Percentiles rank a stretch among this genome's conserved stretches.
phyloP scores from a whole-genome alignment of 2,113 vertebrate species.

The Macroglossus sobrinus region DNA sequence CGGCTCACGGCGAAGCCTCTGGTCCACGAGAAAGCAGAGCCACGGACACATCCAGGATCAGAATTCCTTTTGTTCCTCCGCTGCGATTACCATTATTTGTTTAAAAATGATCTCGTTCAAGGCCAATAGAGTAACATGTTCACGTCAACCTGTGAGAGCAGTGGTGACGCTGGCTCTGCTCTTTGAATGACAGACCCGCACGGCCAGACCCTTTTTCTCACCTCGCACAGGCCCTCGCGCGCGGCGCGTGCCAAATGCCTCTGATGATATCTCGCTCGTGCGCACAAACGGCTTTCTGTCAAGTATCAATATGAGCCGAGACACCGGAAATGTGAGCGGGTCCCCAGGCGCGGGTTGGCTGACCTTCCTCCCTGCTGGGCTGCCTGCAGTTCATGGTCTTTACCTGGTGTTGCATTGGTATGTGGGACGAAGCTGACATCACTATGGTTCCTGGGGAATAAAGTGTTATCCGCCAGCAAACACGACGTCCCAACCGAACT shows the following conservation, averaged over 20 bases:
- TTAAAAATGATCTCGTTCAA: neutral
- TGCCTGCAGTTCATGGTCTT: neutral
- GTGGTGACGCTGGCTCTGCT: neutral
- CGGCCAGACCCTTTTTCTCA: neutral
- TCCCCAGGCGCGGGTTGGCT: neutral
- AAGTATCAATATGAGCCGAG: neutral
- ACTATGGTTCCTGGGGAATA: neutral
- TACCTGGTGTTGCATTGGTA: neutral
- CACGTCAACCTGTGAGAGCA: neutral
- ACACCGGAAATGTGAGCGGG: neutral
- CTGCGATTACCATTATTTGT: neutral
- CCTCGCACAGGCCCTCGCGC: accelerated
- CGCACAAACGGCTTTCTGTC: neutral
- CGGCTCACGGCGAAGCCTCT: neutral
- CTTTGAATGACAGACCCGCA: neutral
- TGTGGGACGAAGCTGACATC: neutral
- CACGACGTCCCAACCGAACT: neutral
- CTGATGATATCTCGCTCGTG: neutral
- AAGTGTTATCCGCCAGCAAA: neutral
- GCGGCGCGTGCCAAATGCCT: neutral
- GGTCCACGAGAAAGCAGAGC: neutral
- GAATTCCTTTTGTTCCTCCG: neutral
- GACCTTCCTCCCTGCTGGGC: neutral
- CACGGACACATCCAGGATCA: neutral
- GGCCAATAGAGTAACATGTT: neutral